These are phyloP conservation scores for Parasteatoda lunata DNA, from an alignment of 2,888 invertebrate genomes.

Conservation along the genomic window DNA sequence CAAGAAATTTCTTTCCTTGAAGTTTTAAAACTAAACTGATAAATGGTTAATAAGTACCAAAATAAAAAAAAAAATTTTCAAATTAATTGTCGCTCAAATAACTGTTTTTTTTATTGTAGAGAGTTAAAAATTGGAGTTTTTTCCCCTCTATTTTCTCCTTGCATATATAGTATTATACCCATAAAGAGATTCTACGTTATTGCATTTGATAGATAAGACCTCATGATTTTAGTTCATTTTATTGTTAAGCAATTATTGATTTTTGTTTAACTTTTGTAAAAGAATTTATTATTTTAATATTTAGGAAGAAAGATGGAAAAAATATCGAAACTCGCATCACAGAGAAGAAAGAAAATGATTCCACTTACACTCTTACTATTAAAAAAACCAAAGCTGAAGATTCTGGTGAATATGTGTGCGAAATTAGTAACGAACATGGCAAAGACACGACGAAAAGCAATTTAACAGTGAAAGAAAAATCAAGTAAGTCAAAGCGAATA, in stretches of 20 bases:
- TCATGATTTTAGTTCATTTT: background rate
- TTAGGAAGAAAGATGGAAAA: constrained; percentile 48
- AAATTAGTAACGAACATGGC: constrained; percentile 75
- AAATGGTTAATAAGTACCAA: too few species aligned
- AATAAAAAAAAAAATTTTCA: too few species aligned
- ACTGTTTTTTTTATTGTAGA: too few species aligned
- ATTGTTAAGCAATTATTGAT: background rate
- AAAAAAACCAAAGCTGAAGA: constrained; percentile 72
- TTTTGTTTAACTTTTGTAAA: background rate
- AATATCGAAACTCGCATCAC: constrained; percentile 39
- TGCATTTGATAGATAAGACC: too few species aligned
- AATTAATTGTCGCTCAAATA: too few species aligned
- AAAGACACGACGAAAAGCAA: constrained; percentile 70
- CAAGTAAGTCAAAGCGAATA: too few species aligned
- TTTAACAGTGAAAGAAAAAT: constrained; percentile 65
- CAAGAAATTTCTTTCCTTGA: too few species aligned
- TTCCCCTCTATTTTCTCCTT: too few species aligned
- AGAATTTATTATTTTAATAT: background rate
- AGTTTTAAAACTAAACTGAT: too few species aligned
- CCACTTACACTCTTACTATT: constrained; percentile 58
- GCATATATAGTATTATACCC: too few species aligned
- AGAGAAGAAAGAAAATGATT: constrained; percentile 43
- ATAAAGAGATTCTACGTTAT: too few species aligned
- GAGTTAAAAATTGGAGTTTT: too few species aligned
- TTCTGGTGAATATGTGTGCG: constrained; percentile 74